Percentiles rank a stretch among this genome's conserved stretches.
Evolutionary conservation across 2,797 vertebrate species (phyloP).

Genomic region (Philypnodon macrostomus): DNA sequence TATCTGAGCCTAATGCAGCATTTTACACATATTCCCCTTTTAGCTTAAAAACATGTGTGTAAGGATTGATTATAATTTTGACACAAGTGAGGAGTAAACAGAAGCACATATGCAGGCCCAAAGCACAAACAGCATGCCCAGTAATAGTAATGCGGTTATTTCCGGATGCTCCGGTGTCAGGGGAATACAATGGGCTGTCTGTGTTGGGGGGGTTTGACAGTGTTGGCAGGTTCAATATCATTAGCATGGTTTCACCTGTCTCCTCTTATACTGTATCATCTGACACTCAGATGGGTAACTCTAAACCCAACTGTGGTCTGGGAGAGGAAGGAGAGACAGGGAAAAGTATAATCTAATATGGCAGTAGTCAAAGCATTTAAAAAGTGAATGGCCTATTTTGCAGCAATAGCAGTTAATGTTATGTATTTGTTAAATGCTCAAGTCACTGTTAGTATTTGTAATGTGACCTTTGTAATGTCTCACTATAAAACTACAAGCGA

Average conservation of each 20-base stretch:
- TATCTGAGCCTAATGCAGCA: too few relatives aligned
- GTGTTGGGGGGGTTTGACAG: slow-evolving; percentile 53
- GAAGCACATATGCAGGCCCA: slow-evolving; percentile 3
- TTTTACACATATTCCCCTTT: too few relatives aligned
- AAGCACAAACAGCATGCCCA: slow-evolving; percentile 4
- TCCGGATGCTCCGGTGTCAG: slow-evolving; percentile 30
- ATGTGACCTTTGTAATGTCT: too few relatives aligned
- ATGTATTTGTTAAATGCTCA: too few relatives aligned
- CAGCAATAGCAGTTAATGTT: too few relatives aligned
- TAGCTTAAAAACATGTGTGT: too few relatives aligned
- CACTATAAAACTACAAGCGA: too few relatives aligned
- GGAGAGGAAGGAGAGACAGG: neutral
- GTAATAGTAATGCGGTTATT: slow-evolving; percentile 36
- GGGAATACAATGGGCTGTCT: slow-evolving; percentile 37
- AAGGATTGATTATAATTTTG: too few relatives aligned
- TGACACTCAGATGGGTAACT: slow-evolving; percentile 36
- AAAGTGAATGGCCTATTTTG: too few relatives aligned
- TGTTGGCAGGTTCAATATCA: slow-evolving; percentile 61
- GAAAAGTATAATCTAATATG: slow-evolving; percentile 9
- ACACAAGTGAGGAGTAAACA: slow-evolving; percentile 12
- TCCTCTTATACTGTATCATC: slow-evolving; percentile 41
- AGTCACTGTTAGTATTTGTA: too few relatives aligned
- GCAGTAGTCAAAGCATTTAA: neutral
- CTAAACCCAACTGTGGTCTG: slow-evolving; percentile 20
- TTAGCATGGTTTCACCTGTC: slow-evolving; percentile 59